phyloP scores from a whole-genome alignment of 2,113 vertebrate species.

The Caranx melampygus region DNA sequence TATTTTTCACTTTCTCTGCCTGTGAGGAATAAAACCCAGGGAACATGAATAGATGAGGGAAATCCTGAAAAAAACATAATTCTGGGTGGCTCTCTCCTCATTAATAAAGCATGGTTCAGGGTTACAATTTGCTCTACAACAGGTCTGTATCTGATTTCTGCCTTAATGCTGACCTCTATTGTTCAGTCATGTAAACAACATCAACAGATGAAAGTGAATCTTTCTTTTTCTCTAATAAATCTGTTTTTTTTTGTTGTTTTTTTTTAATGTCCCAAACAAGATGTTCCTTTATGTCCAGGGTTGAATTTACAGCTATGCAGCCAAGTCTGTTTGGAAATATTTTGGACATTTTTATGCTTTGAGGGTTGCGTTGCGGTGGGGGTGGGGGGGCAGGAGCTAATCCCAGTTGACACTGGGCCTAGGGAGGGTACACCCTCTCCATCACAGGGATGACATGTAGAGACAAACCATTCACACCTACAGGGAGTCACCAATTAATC shows the following conservation, averaged over 20 bases:
- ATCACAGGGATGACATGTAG: too few relatives aligned
- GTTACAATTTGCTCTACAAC: not conserved
- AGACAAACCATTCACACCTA: too few relatives aligned
- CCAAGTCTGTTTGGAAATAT: not conserved
- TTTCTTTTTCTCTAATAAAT: not conserved
- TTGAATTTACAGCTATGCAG: not conserved
- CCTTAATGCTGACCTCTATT: slow-evolving; percentile 60
- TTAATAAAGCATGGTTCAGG: not conserved
- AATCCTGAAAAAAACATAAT: not conserved
- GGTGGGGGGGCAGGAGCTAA: too few relatives aligned
- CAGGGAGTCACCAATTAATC: too few relatives aligned
- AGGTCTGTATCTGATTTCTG: slow-evolving; percentile 16
- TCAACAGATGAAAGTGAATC: not conserved
- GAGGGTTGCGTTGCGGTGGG: too few relatives aligned
- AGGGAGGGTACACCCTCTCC: too few relatives aligned
- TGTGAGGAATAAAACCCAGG: not conserved
- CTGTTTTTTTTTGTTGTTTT: not conserved
- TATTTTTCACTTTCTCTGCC: not conserved
- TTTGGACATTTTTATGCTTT: not conserved
- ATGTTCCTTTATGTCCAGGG: not conserved
- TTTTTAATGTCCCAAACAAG: not conserved
- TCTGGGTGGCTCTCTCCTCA: not conserved
- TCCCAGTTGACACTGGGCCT: too few relatives aligned
- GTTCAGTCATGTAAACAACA: slow-evolving; percentile 28
- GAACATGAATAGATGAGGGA: not conserved